Percentiles rank a stretch among this genome's conserved stretches.
Evolutionary conservation across 92 coral and sea anemone species (phyloP).

Genomic region (Epizoanthus ramosus): DNA sequence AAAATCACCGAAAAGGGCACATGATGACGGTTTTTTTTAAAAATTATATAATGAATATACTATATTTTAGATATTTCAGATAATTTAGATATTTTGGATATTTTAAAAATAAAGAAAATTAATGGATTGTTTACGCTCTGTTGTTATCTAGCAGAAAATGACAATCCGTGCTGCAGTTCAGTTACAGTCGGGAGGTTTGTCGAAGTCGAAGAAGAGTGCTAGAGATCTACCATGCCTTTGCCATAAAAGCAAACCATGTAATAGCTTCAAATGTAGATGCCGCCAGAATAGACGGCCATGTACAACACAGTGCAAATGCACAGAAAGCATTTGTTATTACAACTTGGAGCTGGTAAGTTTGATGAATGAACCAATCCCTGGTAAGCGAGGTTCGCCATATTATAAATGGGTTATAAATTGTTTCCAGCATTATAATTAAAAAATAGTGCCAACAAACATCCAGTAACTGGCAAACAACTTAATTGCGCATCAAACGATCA

Average conservation of each 20-base stretch:
- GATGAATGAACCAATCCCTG: background rate
- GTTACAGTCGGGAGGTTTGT: conserved; percentile 8
- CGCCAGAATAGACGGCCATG: conserved; percentile 38
- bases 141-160: background rate
- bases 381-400: no score
- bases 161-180: conserved; percentile 40
- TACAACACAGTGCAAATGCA: conserved; percentile 36
- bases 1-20: no score
- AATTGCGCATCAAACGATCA: no score
- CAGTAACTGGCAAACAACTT: no score
- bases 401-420: no score
- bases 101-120: background rate
- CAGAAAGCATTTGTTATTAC: conserved; percentile 12
- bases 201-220: background rate
- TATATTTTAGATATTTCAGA: no score
- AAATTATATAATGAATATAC: no score
- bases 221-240: conserved; percentile 19
- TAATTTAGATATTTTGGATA: no score
- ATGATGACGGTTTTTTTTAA: no score
- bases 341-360: conserved; percentile 1
- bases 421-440: no score
- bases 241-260: conserved; percentile 39
- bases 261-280: conserved; percentile 44
- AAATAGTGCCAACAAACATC: no score
- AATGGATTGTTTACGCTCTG: background rate